Base-by-base conservation (phyloP, 2,888 invertebrate genomes). In the Tachina grossa region DNA sequence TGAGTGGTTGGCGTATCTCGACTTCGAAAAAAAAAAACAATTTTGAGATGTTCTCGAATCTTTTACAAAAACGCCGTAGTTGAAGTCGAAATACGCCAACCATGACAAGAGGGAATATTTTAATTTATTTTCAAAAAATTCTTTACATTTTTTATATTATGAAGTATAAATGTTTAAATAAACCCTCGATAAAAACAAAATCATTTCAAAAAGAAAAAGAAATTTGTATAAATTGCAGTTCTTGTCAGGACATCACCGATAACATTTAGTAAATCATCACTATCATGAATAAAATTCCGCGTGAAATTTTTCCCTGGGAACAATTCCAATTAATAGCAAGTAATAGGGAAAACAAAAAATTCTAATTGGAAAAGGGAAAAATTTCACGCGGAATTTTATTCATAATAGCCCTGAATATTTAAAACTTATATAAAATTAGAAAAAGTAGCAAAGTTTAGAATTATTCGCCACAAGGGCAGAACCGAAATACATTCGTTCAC, bases 211-310 rank as follows among this genome's bases (percentile, higher is more conserved):
- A n/a, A 16, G 14, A 31, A n/a, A n/a, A n/a, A n/a, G n/a, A n/a
- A 57, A 22, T 65, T 31, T 31, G 1, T n/a, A 22, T 45, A 71
- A 45, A 71, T 55, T 71, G 55, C 51, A 14, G 31, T 22, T n/a
- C 11, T 43, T 43, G 16, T 45, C 31, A 11, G 53, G 13, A 41
- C 9, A 19, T n/a, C 39, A 16, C 11, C 39, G 31, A 59, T 49
- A 39, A 41, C 39, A 59, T 47, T 59, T 72, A n/a, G n/a, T 57
- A 43, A 61, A 61, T 61, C n/a, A n/a, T n/a, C n/a, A n/a, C n/a
- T n/a, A n/a, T n/a, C n/a, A n/a, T n/a, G n/a, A n/a, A n/a, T n/a
- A n/a, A n/a, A n/a, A n/a, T n/a, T n/a, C n/a, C n/a, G n/a, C n/a
- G n/a, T n/a, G n/a, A n/a, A n/a, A n/a, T n/a, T n/a, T n/a, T n/a